Evolutionary conservation across 2,888 invertebrate species (phyloP).

Genomic region (Meiosimyza platycephala): DNA sequence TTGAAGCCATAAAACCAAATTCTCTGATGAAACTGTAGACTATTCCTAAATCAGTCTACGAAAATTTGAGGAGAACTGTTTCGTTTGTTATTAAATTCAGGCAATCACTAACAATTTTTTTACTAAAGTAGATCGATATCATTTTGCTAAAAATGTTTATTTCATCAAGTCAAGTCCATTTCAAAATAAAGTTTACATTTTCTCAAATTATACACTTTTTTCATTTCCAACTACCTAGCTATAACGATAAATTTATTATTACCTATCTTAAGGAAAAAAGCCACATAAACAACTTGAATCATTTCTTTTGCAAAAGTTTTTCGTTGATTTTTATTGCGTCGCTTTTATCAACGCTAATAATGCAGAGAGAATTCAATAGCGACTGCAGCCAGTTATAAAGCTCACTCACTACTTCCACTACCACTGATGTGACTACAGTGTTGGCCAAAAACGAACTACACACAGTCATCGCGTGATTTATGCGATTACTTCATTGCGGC

Average conservation of each 20-base stretch:
- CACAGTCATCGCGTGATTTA: conserved; percentile 51
- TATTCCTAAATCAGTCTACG: too few relatives aligned
- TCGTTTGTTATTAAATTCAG: too few relatives aligned
- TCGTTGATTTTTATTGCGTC: conserved; percentile 14
- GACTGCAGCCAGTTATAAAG: neutral
- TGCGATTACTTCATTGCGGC: conserved; percentile 63
- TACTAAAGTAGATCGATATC: too few relatives aligned
- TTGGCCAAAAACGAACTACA: conserved; percentile 6
- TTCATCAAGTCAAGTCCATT: too few relatives aligned
- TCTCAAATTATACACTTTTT: too few relatives aligned
- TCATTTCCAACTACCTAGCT: neutral
- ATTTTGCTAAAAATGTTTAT: too few relatives aligned
- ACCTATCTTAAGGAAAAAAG: neutral
- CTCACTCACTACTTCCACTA: neutral
- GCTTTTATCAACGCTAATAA: conserved; percentile 11
- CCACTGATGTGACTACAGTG: neutral
- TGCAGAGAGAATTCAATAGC: neutral
- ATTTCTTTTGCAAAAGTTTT: conserved; percentile 20
- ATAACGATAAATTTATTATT: neutral
- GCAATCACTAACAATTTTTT: too few relatives aligned
- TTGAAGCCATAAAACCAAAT: too few relatives aligned
- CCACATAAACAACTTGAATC: conserved; percentile 13
- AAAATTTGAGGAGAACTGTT: too few relatives aligned
- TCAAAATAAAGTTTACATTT: too few relatives aligned
- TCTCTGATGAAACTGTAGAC: too few relatives aligned